Base-by-base conservation (phyloP, 2,113 vertebrate species). In the Catharus minimus region DNA sequence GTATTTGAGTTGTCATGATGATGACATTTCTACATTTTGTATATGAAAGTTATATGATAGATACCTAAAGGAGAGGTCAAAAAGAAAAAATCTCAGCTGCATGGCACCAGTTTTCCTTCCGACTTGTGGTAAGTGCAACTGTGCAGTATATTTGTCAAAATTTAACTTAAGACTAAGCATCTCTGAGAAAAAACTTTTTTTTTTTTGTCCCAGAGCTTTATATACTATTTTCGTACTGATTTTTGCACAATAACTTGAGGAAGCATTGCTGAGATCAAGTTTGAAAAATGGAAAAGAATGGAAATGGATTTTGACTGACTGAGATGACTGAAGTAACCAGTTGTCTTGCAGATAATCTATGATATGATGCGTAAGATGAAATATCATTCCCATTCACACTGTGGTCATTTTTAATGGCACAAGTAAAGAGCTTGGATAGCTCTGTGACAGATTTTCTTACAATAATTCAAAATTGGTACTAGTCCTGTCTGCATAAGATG, bases 361-460 rank as follows among this genome's bases (percentile, higher is more conserved):
- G 76, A 15, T 88, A 28, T 0, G 0, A 17, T 32, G 13, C 1
- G 0, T 41, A n/a, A 62, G 24, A 18, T 15, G 24, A 87, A 67
- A 24, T 87, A 7, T 24, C 5, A 2, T 68, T 89, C 19, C 16
- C 0, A 1, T 73, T 71, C 8, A 9, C 44, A 52, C 5, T 47
- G 24, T 24, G 22, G 30, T 77, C 1, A 22, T 78, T 89, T 80
- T 68, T 82, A 53, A 33, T 41, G 53, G 17, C 38, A 43, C 39
- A 55, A 89, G 46, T 55, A 39, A 58, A 32, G 32, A 64, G 23
- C 28, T 75, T 1, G 1, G 44, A 18, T 32, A 62, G 38, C 46
- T 61, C 15, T 79, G 24, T 73, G 46, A 13, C 26, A 61, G 39
- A 6, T 30, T 82, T 65, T 61, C 19, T 66, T 15, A 4, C 24